A percentile compares a stretch with the other conserved stretches of the same genome.
Conservation (phyloP, 2,113 vertebrate genomes). For the Oxyura jamaicensis region DNA sequence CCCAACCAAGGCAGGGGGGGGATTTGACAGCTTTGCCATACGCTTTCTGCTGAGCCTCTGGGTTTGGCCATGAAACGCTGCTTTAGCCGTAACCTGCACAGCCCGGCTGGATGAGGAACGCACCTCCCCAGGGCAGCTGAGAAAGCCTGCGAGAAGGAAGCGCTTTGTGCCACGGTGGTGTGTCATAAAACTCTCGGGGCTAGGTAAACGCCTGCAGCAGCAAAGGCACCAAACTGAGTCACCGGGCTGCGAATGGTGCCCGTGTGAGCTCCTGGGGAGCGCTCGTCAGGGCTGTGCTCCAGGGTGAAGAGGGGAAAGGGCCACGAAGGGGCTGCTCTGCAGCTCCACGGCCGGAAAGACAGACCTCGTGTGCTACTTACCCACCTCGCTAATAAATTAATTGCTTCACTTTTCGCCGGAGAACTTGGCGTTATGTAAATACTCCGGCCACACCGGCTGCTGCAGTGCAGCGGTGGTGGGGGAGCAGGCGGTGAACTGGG, state of each 20-base stretch:
- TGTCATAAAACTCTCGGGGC: not conserved
- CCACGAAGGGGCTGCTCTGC: rapidly evolving
- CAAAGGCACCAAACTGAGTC: not conserved
- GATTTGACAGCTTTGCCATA: not conserved
- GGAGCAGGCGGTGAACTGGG: not conserved
- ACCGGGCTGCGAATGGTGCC: not conserved
- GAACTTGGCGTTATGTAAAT: slow-evolving; percentile 17
- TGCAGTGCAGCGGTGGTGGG: not conserved
- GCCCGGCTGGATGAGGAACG: rapidly evolving
- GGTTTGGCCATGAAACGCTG: not conserved
- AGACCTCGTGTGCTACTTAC: not conserved
- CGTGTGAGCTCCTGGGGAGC: not conserved
- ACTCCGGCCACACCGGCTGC: not conserved
- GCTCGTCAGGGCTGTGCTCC: not conserved
- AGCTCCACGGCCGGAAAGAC: not conserved
- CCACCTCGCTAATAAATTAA: slow-evolving; percentile 31
- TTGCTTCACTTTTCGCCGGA: slow-evolving; percentile 13
- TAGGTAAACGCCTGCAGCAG: not conserved
- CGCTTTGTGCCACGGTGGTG: rapidly evolving
- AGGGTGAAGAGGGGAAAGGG: not conserved
- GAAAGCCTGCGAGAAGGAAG: not conserved
- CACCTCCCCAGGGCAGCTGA: not conserved
- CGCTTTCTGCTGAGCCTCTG: not conserved
- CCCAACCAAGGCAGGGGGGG: not conserved
- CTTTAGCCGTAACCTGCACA: not conserved